phyloP scores from a whole-genome alignment of 1,140 invertebrate species.

The Platyscapa corneri region DNA sequence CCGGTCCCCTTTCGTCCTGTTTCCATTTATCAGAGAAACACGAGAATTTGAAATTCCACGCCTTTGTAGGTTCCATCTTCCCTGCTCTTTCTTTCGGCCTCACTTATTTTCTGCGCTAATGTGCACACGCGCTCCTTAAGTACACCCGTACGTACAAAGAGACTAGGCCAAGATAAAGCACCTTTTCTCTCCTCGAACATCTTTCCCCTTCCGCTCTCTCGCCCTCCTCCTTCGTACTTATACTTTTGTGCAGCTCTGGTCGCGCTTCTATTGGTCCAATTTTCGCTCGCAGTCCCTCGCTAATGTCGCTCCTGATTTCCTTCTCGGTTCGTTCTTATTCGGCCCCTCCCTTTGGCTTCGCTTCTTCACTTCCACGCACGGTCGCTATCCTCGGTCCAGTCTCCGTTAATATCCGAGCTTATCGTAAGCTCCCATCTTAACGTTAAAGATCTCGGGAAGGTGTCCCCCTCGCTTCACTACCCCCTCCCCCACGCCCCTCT shows the following conservation, averaged over 20 bases:
- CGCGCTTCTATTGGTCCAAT: slow-evolving; percentile 11
- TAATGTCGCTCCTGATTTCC: slow-evolving; percentile 13
- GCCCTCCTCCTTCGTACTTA: neutral
- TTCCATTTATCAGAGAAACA: slow-evolving; percentile 44
- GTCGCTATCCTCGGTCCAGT: neutral
- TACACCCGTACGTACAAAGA: slow-evolving; percentile 13
- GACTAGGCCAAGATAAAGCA: slow-evolving; percentile 1
- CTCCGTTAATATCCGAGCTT: slow-evolving; percentile 12
- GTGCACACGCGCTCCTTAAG: slow-evolving; percentile 16
- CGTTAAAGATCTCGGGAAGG: neutral
- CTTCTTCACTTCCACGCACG: neutral
- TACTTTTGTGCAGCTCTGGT: neutral
- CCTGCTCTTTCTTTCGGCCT: slow-evolving; percentile 2
- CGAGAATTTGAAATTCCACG: slow-evolving; percentile 33
- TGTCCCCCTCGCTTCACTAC: neutral
- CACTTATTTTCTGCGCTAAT: slow-evolving; percentile 32
- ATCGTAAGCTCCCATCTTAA: slow-evolving; percentile 3
- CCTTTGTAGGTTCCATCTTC: slow-evolving; percentile 22
- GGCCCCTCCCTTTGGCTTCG: neutral
- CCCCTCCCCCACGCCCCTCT: too few species aligned
- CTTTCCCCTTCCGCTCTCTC: neutral
- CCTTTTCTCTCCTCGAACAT: neutral
- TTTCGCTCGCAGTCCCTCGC: neutral
- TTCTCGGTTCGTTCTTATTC: neutral
- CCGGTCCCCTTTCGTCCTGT: neutral